Base-by-base conservation (phyloP, 2,797 vertebrate genomes). In the Sebastes diploproa region DNA sequence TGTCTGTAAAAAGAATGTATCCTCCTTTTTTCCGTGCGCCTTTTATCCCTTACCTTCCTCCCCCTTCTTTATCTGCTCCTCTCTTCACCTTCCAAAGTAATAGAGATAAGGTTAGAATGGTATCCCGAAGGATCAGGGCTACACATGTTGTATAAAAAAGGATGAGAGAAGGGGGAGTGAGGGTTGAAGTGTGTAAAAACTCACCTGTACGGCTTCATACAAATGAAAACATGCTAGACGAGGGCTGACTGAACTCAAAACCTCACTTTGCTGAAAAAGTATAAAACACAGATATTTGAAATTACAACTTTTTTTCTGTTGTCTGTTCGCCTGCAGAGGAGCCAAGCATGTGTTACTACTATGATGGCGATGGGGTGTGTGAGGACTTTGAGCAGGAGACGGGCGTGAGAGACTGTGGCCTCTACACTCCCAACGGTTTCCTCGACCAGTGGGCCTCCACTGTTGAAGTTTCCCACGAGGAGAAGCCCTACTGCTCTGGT, bases 371-470 rank as follows among this genome's bases (percentile, higher is more conserved):
- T 4, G 98, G 98, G 2, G 95, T 99, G 50, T 99, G 98, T 54
- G 98, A 99, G 88, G 98, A 99, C 85, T 99, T 99, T 85, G 98
- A 99, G 90, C 95, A 95, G 66, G 97, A 97, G 95, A 98, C 97
- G 3, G 98, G 98, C 54, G 97, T 99, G 81, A 96, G 96, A 81
- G 98, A 99, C 93, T 99, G 98, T 34, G 98, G 98, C 0, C 96
- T 99, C 72, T 99, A 99, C 91, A 99, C 98, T 0, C 98, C 98
- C 42, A 97, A 93, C 27, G 98, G 98, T 27, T 99, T 97, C 91
- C 94, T 98, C 23, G 98, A 99, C 90, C 98, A 99, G 25, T 99
- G 98, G 98, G 98, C 98, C 30, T 97, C 97, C 72, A 93, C 94
- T 0, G 96, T 97, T 6, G 96, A 98, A 0, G 97, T 98, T 42